phyloP scores from a whole-genome alignment of 2,888 invertebrate species.

The Griposia aprilina region DNA sequence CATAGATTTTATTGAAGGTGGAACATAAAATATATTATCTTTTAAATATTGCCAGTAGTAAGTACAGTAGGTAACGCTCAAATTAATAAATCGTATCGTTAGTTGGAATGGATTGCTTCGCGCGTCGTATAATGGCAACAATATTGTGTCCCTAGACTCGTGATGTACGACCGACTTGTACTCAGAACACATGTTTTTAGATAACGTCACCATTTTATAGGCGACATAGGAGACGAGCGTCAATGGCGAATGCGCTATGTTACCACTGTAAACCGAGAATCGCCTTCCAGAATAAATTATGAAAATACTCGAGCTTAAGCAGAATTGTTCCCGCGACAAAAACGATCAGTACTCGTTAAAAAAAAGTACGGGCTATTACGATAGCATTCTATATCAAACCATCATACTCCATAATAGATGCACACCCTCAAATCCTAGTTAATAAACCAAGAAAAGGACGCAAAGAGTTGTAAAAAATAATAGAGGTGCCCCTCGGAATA shows the following conservation, averaged over 20 bases:
- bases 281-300: not conserved
- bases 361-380: not conserved
- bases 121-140: not conserved
- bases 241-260: no score
- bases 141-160: not conserved
- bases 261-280: not conserved
- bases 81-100: no score
- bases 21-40: not conserved
- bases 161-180: not conserved
- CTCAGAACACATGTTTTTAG: not conserved
- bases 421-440: constrained; percentile 5
- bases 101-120: no score
- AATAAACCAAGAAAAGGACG: constrained; percentile 27
- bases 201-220: not conserved
- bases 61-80: no score
- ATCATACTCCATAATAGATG: not conserved
- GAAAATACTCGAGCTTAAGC: no score
- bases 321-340: no score
- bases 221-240: not conserved
- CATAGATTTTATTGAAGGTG: not conserved
- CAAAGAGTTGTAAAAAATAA: constrained; percentile 55
- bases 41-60: no score
- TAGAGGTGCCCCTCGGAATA: constrained; percentile 35
- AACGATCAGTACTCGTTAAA: not conserved
- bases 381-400: not conserved